Conservation (phyloP, 2,888 invertebrate species). For the Atethmia centrago region DNA sequence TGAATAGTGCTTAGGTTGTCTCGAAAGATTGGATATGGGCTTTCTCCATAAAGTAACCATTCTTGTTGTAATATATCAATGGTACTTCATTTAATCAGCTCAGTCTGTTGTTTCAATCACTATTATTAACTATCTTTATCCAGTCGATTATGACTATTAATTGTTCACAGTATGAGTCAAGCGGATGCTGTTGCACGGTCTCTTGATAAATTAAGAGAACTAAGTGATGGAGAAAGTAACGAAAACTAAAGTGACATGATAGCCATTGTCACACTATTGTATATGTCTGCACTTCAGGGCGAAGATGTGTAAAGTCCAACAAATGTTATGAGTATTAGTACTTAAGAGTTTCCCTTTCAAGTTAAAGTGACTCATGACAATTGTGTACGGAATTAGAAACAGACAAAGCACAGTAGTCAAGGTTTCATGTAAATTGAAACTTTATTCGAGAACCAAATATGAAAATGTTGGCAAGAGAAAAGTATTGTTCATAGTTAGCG, state of each 20-base stretch:
- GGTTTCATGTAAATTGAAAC: slow-evolving; percentile 46
- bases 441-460: slow-evolving; percentile 29
- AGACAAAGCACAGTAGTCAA: slow-evolving; percentile 50
- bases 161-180: background rate
- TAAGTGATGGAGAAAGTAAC: slow-evolving; percentile 18
- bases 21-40: background rate
- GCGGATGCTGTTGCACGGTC: slow-evolving; percentile 18
- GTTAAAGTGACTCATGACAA: slow-evolving; percentile 52
- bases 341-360: slow-evolving; percentile 54
- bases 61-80: background rate
- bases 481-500: background rate
- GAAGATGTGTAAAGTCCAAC: slow-evolving; percentile 32
- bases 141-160: slow-evolving; percentile 1
- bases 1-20: background rate
- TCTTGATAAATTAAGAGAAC: slow-evolving; percentile 22
- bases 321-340: slow-evolving; percentile 34
- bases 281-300: slow-evolving; percentile 13
- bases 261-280: slow-evolving; percentile 27
- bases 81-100: background rate
- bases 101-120: background rate
- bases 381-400: slow-evolving; percentile 56
- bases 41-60: background rate
- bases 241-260: slow-evolving; percentile 25
- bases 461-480: slow-evolving; percentile 37
- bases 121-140: background rate